Conservation (phyloP, 2,797 vertebrate genomes). For the Eulemur coronatus region DNA sequence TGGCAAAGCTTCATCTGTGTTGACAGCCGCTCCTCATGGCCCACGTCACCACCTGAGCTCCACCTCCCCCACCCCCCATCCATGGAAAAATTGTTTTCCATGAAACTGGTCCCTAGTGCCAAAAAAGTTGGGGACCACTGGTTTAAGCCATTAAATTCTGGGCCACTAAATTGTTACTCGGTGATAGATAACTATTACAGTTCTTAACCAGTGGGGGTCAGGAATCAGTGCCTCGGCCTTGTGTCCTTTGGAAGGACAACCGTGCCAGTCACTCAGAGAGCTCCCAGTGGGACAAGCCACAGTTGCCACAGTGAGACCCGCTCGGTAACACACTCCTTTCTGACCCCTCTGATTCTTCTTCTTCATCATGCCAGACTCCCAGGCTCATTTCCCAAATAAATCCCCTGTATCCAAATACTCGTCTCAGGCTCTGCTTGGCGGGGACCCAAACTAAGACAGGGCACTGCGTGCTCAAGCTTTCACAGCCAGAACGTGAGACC, state of each 20-base stretch:
- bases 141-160: background rate
- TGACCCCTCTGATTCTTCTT: background rate
- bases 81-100: too few species aligned
- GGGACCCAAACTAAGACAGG: background rate
- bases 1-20: too few species aligned
- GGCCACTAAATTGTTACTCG: background rate
- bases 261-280: too few species aligned
- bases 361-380: background rate
- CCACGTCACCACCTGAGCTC: too few species aligned
- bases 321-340: background rate
- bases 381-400: background rate
- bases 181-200: background rate
- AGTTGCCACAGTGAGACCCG: background rate
- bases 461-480: accelerated
- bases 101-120: too few species aligned
- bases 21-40: too few species aligned
- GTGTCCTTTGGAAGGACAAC: background rate
- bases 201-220: background rate
- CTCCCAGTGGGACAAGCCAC: background rate
- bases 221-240: background rate
- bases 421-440: background rate
- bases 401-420: background rate
- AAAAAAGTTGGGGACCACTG: too few species aligned
- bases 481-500: background rate
- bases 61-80: too few species aligned